Evolutionary conservation across 2,888 invertebrate species (phyloP), one percentile per base, ranked within the genome.

Genomic region (Choristoneura rosaceana): DNA sequence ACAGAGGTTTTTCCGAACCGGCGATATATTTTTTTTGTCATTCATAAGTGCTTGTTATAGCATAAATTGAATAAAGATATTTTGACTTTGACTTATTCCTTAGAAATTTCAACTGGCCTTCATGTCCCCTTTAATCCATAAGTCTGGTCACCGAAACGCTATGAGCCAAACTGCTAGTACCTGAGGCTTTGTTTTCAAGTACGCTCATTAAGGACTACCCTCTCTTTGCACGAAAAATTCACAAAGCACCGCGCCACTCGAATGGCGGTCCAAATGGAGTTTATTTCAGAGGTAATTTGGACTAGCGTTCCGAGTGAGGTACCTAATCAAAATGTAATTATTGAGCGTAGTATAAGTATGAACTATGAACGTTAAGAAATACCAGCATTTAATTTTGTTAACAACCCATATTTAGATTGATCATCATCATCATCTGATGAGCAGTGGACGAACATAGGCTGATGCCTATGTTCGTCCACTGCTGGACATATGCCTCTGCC

Each of bases 131-230:
- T 52, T n/a, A 9, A 14, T 8, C 25, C 5, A 10, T 14, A 45
- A 60, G 4, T 17, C 4, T 64, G 14, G 68, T 52, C 60, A 34
- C 52, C 17, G 43, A n/a, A 55, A 47, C 59, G 61, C 70, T 74
- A 70, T 75, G 75, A 77, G 78, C 77, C 77, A 81, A 82, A 83
- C 78, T 63, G 76, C 76, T 76, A 71, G 78, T 81, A 82, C 80
- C 80, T 82, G 80, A 63, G 65, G 75, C 82, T 83, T 84, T 86
- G 82, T 86, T 84, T 81, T 82, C 79, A 81, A 88, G 86, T 82
- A 79, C 78, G 81, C 85, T 87, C 87, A 88, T 87, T 87, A 86
- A 80, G 80, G 78, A 76, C 75, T 78, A 76, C 77, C 73, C 77
- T 74, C 77, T 73, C 74, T 78, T 78, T 78, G 76, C 74, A 79